These are phyloP conservation scores for Brenthis daphne DNA, from an alignment of 2,888 invertebrate species.

Conservation along the genomic window DNA sequence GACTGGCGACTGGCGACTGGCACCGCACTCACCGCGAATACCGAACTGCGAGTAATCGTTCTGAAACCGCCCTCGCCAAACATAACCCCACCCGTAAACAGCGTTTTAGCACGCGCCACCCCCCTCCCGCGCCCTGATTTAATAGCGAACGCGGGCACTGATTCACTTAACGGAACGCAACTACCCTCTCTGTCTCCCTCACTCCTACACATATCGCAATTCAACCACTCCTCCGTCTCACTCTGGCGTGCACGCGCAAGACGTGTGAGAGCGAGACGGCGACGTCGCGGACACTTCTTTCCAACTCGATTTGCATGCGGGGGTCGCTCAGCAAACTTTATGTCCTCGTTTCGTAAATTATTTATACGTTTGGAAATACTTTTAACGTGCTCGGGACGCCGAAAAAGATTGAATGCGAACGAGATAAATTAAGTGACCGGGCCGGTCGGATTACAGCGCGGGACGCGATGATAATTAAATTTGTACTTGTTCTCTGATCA, in stretches of 20 bases:
- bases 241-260: conserved; percentile 47
- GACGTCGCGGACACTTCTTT: conserved; percentile 73
- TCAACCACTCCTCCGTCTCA: conserved; percentile 48
- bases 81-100: conserved; percentile 81
- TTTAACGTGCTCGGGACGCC: conserved; percentile 71
- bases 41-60: conserved; percentile 62
- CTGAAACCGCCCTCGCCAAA: conserved; percentile 79
- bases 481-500: conserved; percentile 49
- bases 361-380: conserved; percentile 81
- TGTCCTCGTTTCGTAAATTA: conserved; percentile 81
- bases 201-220: conserved; percentile 53
- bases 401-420: conserved; percentile 67
- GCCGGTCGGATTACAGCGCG: conserved; percentile 61
- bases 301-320: conserved; percentile 81
- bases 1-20: conserved; percentile 53
- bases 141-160: conserved; percentile 81
- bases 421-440: conserved; percentile 71
- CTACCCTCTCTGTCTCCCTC: conserved; percentile 70
- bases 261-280: conserved; percentile 64
- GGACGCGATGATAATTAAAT: conserved; percentile 58
- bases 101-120: conserved; percentile 77
- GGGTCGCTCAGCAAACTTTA: conserved; percentile 79
- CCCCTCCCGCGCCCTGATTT: conserved; percentile 78
- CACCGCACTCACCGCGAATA: conserved; percentile 48
- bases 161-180: conserved; percentile 81